Base-by-base conservation (phyloP, 2,797 vertebrate genomes). In the Heliangelus exortis region DNA sequence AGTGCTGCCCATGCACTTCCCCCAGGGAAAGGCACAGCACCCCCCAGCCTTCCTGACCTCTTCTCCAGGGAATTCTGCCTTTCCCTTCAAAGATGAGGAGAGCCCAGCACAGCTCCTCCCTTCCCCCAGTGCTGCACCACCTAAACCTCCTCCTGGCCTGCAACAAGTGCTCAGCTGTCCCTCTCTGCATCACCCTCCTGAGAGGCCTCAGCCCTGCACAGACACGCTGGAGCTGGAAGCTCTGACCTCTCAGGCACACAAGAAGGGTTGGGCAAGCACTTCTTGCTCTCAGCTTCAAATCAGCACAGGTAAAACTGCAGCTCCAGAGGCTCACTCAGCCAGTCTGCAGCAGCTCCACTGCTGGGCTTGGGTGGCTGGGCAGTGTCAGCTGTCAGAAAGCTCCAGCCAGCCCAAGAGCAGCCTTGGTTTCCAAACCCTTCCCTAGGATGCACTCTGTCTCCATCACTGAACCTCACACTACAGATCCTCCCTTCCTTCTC, bases 221-320 rank as follows among this genome's bases (percentile, higher is more conserved):
- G 59, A 23, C 11, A 19, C n/a, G 17, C 1, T 0, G 0, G 9
- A 19, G 5, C 55, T 29, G 33, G 22, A 58, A 87, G 34, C 0
- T 2, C 29, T 7, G 11, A 47, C n/a, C 68, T 33, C 50, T 50
- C 7, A 41, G 22, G 43, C n/a, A 43, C 2, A 9, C 19, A 43
- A 21, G 50, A 43, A 21, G 50, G 7, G 15, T 15, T 78, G 15
- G 72, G 55, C 59, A 36, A 47, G 47, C 55, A 41, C 22, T 29
- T 18, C 72, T 31, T 4, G 36, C 65, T 47, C 33, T 57, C 51
- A 59, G 48, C 57, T 36, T 36, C 13, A 48, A 55, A 89, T 23
- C 14, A 34, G 53, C 25, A 19, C 0, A 25, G 29, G 31, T n/a
- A 48, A 53, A 91, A 74, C 34, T 17, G 45, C 41, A 71, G 73